Evolutionary conservation across 2,888 invertebrate species (phyloP).

Genomic region (Caenorhabditis sp.): DNA sequence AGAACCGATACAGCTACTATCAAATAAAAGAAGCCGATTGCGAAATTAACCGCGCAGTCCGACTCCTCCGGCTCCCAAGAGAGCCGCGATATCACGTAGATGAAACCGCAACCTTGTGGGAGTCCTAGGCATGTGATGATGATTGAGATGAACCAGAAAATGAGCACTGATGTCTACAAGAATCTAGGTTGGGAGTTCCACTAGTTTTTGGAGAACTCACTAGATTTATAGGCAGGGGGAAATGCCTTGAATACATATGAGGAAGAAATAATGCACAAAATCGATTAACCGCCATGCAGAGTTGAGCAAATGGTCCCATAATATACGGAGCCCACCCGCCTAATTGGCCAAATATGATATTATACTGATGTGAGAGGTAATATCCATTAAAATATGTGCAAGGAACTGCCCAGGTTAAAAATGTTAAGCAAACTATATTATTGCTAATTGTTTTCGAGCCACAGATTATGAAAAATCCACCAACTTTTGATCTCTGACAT

Average conservation of each 20-base stretch:
- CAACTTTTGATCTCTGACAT: neutral
- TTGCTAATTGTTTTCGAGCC: constrained; percentile 17
- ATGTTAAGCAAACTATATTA: constrained; percentile 6
- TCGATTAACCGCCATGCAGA: constrained; percentile 9
- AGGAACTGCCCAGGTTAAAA: constrained; percentile 12
- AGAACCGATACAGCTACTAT: neutral
- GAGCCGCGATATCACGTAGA: neutral
- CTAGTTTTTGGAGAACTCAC: no score
- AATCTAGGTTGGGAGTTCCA: no score
- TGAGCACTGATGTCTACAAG: neutral
- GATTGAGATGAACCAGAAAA: constrained; percentile 6
- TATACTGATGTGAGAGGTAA: constrained; percentile 5
- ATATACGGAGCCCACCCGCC: constrained; percentile 10
- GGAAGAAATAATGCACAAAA: constrained; percentile 6
- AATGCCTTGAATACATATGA: neutral
- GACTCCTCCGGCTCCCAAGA: constrained; percentile 12
- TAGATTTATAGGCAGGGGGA: neutral
- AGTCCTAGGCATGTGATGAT: neutral
- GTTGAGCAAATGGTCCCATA: constrained; percentile 10
- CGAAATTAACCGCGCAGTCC: neutral
- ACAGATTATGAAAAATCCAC: constrained; percentile 8
- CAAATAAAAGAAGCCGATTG: neutral
- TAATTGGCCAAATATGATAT: constrained; percentile 7
- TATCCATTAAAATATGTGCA: constrained; percentile 8
- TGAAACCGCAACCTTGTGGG: constrained; percentile 4